Conservation (phyloP, 1,140 invertebrate species). For the Ceratina australensis region DNA sequence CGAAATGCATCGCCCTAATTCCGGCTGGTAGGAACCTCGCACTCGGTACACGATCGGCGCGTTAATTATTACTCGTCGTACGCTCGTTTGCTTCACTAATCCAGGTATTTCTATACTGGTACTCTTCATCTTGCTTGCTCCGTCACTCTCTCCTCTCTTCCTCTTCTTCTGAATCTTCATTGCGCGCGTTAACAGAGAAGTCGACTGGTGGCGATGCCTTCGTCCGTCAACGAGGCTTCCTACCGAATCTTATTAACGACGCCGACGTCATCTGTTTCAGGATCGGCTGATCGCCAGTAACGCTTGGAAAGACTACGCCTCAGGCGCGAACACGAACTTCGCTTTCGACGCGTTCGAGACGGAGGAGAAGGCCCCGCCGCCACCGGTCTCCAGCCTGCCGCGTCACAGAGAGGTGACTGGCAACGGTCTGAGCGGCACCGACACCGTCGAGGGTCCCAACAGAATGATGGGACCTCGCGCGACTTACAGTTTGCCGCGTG, state of each 20-base stretch:
- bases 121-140: conserved; percentile 38
- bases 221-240: too few relatives aligned
- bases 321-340: conserved; percentile 89
- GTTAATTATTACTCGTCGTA: conserved; percentile 56
- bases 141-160: conserved; percentile 10
- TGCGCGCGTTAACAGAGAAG: too few relatives aligned
- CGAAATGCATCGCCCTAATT: conserved; percentile 76
- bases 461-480: conserved; percentile 74
- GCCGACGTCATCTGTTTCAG: conserved; percentile 76
- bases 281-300: conserved; percentile 90
- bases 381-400: conserved; percentile 73
- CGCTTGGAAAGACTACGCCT: conserved; percentile 92
- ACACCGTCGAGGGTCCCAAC: conserved; percentile 57
- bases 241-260: too few relatives aligned
- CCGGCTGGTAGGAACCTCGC: conserved; percentile 73
- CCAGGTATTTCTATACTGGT: conserved; percentile 65
- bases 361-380: conserved; percentile 84
- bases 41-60: conserved; percentile 42
- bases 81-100: conserved; percentile 56
- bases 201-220: background rate
- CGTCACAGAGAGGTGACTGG: conserved; percentile 75
- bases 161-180: background rate
- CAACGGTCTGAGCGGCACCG: conserved; percentile 56
- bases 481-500: conserved; percentile 78
- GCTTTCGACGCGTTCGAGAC: conserved; percentile 91